Evolutionary conservation across 2,888 invertebrate genomes (phyloP).

Genomic region (Netelia melanura): DNA sequence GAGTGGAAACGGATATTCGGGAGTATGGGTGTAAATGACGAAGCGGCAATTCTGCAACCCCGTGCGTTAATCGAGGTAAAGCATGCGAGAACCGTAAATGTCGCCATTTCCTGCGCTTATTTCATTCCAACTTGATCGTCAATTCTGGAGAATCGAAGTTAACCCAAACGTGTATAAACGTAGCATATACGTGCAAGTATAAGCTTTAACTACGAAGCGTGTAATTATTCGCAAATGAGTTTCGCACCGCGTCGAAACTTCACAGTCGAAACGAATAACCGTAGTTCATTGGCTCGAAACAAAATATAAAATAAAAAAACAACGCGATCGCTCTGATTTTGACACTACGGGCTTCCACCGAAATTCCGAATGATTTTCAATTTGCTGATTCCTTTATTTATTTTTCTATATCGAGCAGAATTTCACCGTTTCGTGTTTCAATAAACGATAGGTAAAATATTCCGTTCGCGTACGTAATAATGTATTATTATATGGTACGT

Average conservation of each 20-base stretch:
- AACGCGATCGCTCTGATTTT: too few relatives aligned
- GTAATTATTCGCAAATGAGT: too few relatives aligned
- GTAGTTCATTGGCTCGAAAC: too few relatives aligned
- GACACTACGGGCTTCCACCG: too few relatives aligned
- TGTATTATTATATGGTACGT: constrained; percentile 2
- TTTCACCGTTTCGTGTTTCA: not conserved
- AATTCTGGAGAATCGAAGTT: not conserved
- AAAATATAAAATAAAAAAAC: too few relatives aligned
- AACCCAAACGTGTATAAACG: too few relatives aligned
- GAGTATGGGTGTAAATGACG: not conserved
- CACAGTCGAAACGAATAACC: too few relatives aligned
- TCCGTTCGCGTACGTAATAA: not conserved
- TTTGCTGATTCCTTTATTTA: not conserved
- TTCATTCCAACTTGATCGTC: constrained; percentile 3
- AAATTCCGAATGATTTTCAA: not conserved
- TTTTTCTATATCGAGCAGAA: not conserved
- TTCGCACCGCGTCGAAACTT: too few relatives aligned
- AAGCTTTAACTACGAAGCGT: too few relatives aligned
- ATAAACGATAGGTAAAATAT: not conserved
- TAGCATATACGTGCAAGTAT: too few relatives aligned
- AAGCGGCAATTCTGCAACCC: not conserved
- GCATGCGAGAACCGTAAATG: not conserved
- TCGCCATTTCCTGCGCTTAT: not conserved
- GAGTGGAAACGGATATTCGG: too few relatives aligned
- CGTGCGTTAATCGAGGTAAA: not conserved